Percentiles rank a stretch among this genome's conserved stretches.
Evolutionary conservation across 2,888 invertebrate species (phyloP).

Genomic region (Caenorhabditis sinica): DNA sequence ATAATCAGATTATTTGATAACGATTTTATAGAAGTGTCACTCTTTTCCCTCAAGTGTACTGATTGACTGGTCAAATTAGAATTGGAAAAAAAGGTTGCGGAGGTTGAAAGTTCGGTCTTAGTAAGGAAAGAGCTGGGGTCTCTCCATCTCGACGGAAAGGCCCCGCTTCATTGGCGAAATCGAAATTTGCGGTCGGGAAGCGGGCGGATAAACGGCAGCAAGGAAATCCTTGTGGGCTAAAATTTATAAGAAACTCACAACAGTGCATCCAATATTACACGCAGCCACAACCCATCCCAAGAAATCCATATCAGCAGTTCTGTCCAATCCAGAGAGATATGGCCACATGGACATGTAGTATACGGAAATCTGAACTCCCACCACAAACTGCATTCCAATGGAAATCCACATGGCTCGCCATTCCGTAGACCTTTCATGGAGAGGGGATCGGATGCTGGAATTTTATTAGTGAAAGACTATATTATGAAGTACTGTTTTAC

Average conservation of each 20-base stretch:
- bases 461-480: neutral
- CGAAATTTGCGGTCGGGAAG: too few species aligned
- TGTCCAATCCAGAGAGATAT: conserved; percentile 63
- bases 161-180: too few species aligned
- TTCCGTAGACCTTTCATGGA: conserved; percentile 55
- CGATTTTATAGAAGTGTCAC: neutral
- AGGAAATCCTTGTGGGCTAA: too few species aligned
- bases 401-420: conserved; percentile 71
- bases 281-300: conserved; percentile 73
- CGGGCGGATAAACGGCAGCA: too few species aligned
- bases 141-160: too few species aligned
- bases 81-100: neutral
- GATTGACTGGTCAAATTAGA: neutral
- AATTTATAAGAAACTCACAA: conserved; percentile 61
- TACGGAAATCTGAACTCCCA: conserved; percentile 68
- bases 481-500: neutral
- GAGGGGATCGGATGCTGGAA: conserved; percentile 54
- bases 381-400: conserved; percentile 66
- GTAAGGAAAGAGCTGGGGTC: too few species aligned
- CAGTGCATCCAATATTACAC: conserved; percentile 65
- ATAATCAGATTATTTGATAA: conserved; percentile 31
- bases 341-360: conserved; percentile 76
- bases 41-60: neutral
- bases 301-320: conserved; percentile 61
- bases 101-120: neutral